Conservation (phyloP, 2,113 vertebrate genomes). For the Chaenogobius annularis region DNA sequence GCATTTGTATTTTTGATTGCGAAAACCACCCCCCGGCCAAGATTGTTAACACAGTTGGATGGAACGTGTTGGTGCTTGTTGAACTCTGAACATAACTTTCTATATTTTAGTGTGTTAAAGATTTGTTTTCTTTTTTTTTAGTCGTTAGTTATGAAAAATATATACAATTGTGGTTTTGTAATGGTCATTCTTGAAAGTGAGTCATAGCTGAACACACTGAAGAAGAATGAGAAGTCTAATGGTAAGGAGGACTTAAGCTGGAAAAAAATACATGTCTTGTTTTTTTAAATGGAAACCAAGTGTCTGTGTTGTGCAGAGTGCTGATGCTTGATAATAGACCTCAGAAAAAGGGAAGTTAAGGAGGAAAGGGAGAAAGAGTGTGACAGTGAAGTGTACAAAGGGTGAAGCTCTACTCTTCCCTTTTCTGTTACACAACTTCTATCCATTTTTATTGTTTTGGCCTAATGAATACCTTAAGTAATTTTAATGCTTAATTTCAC, state of each 20-base stretch:
- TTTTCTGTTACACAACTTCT: slow-evolving; percentile 32
- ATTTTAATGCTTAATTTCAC: not conserved
- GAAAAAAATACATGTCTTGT: slow-evolving; percentile 31
- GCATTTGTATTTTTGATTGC: slow-evolving; percentile 16
- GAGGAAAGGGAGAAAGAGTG: slow-evolving; percentile 3
- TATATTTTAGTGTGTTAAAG: not conserved
- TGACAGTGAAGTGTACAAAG: slow-evolving; percentile 20
- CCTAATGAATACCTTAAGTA: not conserved
- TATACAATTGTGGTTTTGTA: slow-evolving; percentile 3
- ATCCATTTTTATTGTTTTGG: not conserved
- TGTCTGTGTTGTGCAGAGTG: slow-evolving; percentile 31
- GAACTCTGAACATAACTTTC: not conserved
- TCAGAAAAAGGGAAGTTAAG: slow-evolving; percentile 48
- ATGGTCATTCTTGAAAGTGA: slow-evolving; percentile 34
- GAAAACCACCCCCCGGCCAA: slow-evolving; percentile 8
- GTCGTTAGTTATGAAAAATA: not conserved
- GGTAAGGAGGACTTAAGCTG: slow-evolving; percentile 48
- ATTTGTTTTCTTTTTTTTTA: not conserved
- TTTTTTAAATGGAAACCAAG: not conserved
- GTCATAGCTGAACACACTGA: slow-evolving; percentile 53
- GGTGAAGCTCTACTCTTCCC: slow-evolving; percentile 47
- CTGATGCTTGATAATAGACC: slow-evolving; percentile 41
- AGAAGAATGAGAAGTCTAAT: slow-evolving; percentile 46
- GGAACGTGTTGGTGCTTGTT: slow-evolving; percentile 27
- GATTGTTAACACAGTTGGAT: not conserved